These are phyloP conservation scores for Psilopogon haemacephalus DNA, from an alignment of 2,113 vertebrate species.

Conservation along the genomic window DNA sequence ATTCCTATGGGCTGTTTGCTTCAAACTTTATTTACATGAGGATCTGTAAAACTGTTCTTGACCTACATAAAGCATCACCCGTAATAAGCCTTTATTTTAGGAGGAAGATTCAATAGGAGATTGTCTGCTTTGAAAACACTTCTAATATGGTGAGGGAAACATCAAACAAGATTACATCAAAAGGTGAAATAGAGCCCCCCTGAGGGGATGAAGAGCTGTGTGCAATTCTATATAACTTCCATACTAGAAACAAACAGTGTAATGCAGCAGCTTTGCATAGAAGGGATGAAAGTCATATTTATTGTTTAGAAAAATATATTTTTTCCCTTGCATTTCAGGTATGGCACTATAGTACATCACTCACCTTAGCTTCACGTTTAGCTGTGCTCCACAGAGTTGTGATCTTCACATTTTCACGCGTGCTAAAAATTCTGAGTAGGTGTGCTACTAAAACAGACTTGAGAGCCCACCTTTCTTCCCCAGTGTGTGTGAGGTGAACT, in stretches of 20 bases:
- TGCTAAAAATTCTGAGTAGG: background rate
- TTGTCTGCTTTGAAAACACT: constrained; percentile 33
- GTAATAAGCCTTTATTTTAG: constrained; percentile 32
- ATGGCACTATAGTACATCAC: background rate
- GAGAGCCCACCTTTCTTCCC: too few relatives aligned
- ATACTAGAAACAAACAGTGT: background rate
- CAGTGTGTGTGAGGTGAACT: background rate
- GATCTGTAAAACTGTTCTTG: constrained; percentile 31
- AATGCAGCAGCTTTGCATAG: background rate
- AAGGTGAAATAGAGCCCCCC: constrained; percentile 9
- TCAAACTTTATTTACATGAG: constrained; percentile 51
- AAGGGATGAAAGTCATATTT: background rate
- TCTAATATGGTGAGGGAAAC: background rate
- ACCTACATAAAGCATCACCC: constrained; percentile 34
- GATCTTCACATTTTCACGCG: accelerated
- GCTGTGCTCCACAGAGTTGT: background rate
- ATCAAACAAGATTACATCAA: constrained; percentile 44
- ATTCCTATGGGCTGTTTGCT: constrained; percentile 32
- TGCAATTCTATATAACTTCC: background rate
- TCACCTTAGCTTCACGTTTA: background rate
- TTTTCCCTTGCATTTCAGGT: background rate
- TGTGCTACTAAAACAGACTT: background rate
- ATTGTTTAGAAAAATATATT: background rate
- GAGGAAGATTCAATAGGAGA: constrained; percentile 8
- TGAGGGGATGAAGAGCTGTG: background rate